Conservation (phyloP, 2,113 vertebrate genomes). For the Caloenas nicobarica region DNA sequence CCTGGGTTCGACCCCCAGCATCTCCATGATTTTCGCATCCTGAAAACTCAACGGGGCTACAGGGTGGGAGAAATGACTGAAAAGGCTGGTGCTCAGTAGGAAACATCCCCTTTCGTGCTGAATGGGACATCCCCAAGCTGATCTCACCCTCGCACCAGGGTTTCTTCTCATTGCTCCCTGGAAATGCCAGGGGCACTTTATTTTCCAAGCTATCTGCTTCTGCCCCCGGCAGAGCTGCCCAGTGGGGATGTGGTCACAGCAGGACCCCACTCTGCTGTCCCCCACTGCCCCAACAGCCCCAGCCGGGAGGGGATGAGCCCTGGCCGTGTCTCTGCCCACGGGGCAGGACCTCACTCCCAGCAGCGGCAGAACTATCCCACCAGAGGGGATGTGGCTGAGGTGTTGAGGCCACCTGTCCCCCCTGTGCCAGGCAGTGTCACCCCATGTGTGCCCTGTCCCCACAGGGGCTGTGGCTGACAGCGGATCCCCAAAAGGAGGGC, state of each 20-base stretch:
- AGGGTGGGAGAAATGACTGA: too few species aligned
- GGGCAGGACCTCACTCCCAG: not conserved
- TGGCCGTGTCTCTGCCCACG: not conserved
- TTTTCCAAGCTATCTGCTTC: not conserved
- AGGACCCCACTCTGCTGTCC: not conserved
- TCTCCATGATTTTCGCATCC: not conserved
- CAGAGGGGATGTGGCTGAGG: not conserved
- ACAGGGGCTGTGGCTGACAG: too few species aligned
- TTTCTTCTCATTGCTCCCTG: not conserved
- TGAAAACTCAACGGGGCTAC: not conserved
- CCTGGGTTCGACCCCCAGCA: constrained; percentile 67
- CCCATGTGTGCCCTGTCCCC: too few species aligned
- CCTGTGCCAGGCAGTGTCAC: too few species aligned
- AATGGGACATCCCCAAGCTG: not conserved
- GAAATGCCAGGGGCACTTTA: not conserved
- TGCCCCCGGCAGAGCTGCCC: not conserved
- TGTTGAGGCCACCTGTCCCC: not conserved
- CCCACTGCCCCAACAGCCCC: not conserved
- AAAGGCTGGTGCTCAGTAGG: too few species aligned
- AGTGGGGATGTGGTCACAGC: not conserved
- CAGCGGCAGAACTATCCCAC: not conserved
- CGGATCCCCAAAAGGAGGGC: not conserved
- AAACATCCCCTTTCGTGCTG: not conserved
- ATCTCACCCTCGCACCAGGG: accelerated
- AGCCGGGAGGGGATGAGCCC: not conserved